Conservation (phyloP, 2,888 invertebrate genomes). For the Diarsia dahlii region DNA sequence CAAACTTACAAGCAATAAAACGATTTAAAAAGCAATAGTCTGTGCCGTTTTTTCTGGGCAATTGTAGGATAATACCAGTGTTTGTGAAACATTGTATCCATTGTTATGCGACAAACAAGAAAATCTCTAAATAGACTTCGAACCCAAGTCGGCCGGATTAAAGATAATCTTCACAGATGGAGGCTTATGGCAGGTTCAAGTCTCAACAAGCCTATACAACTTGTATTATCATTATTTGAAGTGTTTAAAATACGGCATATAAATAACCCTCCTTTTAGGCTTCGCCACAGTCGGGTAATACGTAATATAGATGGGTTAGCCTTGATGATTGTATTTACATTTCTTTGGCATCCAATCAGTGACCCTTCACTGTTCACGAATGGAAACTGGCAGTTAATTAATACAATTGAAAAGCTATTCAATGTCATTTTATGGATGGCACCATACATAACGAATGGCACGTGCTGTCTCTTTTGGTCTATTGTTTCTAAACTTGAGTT, state of each 20-base stretch:
- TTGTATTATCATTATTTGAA: neutral
- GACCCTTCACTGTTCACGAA: neutral
- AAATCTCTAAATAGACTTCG: neutral
- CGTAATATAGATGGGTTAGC: too few species aligned
- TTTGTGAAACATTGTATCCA: neutral
- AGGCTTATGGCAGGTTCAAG: neutral
- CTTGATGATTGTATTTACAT: neutral
- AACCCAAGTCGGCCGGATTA: neutral
- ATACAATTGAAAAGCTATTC: neutral
- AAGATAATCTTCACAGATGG: neutral
- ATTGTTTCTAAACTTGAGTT: conserved; percentile 5
- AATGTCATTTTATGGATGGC: neutral
- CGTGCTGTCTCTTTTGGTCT: conserved; percentile 2
- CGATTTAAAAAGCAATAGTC: neutral
- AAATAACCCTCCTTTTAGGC: too few species aligned
- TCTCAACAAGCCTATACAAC: neutral
- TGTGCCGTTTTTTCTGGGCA: neutral
- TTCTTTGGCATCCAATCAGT: neutral
- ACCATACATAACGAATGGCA: neutral
- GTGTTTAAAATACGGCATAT: neutral
- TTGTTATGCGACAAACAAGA: neutral
- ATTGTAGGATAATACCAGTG: neutral
- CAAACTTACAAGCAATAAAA: neutral
- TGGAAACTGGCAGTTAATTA: neutral
- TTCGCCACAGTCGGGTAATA: too few species aligned